phyloP scores from a whole-genome alignment of 1,140 invertebrate genomes.

The Mizuhopecten yessoensis region DNA sequence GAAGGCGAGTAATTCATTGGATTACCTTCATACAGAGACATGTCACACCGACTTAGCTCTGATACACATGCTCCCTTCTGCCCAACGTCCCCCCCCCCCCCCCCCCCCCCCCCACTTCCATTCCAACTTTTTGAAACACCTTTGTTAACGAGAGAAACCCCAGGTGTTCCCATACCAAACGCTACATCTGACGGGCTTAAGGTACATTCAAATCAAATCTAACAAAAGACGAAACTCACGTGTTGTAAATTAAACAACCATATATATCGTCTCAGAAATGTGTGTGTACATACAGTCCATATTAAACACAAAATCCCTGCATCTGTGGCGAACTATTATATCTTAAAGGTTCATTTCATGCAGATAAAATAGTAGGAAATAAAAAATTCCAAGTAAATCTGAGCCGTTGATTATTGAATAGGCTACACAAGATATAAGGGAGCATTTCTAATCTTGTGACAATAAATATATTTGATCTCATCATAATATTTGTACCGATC shows the following conservation, averaged over 20 bases:
- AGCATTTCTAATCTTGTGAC: constrained; percentile 16
- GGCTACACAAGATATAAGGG: background rate
- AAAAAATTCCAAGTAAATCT: constrained; percentile 2
- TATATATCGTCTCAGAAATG: background rate
- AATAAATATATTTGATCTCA: background rate
- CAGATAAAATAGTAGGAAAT: background rate
- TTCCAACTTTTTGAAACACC: constrained; percentile 22
- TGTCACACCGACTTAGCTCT: constrained; percentile 10
- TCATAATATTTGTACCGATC: background rate
- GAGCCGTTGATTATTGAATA: background rate
- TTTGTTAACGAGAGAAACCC: constrained; percentile 16
- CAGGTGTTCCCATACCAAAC: constrained; percentile 6
- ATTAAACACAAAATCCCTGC: background rate
- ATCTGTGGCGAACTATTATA: background rate
- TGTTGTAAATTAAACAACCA: constrained; percentile 35
- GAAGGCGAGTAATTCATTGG: constrained; percentile 16
- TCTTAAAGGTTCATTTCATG: constrained; percentile 33
- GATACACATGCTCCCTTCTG: background rate
- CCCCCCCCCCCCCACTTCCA: background rate
- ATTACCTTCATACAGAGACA: constrained; percentile 4
- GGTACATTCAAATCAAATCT: constrained; percentile 17
- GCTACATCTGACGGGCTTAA: constrained; percentile 6
- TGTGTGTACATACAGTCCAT: background rate
- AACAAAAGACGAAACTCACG: background rate
- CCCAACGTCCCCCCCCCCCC: background rate